phyloP scores from a whole-genome alignment of 1,140 invertebrate genomes.

The Pantala flavescens region DNA sequence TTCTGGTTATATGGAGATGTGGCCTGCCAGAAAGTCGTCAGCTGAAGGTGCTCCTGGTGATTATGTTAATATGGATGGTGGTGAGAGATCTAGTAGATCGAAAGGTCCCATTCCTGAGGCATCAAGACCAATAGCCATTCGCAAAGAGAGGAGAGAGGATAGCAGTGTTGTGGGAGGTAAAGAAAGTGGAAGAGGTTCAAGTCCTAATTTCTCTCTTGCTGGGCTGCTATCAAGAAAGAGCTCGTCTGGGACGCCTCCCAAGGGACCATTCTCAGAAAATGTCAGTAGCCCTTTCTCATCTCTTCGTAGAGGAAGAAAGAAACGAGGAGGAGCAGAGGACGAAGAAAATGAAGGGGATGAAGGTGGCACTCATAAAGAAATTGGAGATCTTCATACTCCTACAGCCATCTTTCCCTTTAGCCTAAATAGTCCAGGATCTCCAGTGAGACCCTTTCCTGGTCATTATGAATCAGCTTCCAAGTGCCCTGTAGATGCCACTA shows the following conservation, averaged over 20 bases:
- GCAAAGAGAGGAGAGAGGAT: background rate
- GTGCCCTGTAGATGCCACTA: conserved; percentile 30
- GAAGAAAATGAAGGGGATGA: conserved; percentile 35
- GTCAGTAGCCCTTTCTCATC: conserved; percentile 30
- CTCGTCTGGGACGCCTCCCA: conserved; percentile 35
- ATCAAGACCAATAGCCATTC: background rate
- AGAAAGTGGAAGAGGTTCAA: conserved; percentile 33
- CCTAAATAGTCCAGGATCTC: conserved; percentile 46
- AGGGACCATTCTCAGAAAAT: conserved; percentile 30
- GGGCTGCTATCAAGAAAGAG: conserved; percentile 28
- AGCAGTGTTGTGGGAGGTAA: conserved; percentile 13
- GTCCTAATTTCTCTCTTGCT: conserved; percentile 32
- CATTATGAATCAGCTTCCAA: conserved; percentile 25
- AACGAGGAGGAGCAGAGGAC: conserved; percentile 26
- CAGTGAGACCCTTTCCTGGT: conserved; percentile 35
- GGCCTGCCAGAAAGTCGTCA: background rate
- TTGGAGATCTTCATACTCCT: conserved; percentile 37
- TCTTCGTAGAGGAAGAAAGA: conserved; percentile 28
- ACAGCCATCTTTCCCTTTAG: conserved; percentile 49
- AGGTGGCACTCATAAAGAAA: conserved; percentile 28
- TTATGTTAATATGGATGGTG: conserved; percentile 47
- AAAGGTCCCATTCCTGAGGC: background rate
- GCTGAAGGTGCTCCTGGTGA: conserved; percentile 41
- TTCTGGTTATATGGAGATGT: background rate
- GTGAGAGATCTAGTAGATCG: background rate